These are phyloP conservation scores for Pungitius pungitius DNA, from an alignment of 2,113 vertebrate genomes.

Conservation along the genomic window DNA sequence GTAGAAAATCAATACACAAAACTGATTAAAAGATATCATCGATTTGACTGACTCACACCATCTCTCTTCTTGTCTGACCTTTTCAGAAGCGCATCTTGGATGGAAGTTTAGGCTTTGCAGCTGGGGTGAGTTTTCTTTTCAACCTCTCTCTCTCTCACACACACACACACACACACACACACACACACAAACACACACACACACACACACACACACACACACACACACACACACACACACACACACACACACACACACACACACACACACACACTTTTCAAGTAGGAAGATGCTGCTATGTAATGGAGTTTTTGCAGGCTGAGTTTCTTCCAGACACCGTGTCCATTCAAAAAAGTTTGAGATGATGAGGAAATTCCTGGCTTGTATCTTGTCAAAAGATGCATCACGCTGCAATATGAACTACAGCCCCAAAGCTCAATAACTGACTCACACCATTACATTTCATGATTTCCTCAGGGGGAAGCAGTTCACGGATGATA, in stretches of 20 bases:
- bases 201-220: neutral
- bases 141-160: neutral
- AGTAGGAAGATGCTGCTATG: neutral
- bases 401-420: constrained; percentile 21
- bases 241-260: constrained; percentile 2
- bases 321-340: constrained; percentile 5
- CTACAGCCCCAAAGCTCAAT: neutral
- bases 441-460: constrained; percentile 18
- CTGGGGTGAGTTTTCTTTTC: constrained; percentile 88
- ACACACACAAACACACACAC: neutral
- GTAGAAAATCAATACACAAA: neutral
- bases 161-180: neutral
- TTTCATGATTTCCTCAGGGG: constrained; percentile 20
- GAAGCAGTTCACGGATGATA: neutral
- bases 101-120: constrained; percentile 96
- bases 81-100: constrained; percentile 91
- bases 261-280: neutral
- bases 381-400: constrained; percentile 29
- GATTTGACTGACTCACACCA: constrained; percentile 19
- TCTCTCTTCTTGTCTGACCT: constrained; percentile 30
- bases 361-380: constrained; percentile 13
- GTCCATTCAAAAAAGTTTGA: constrained; percentile 15
- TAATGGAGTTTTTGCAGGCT: neutral
- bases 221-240: neutral
- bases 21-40: neutral